Evolutionary conservation across 2,113 vertebrate genomes (phyloP).

Genomic region (Chaetodon auriga): DNA sequence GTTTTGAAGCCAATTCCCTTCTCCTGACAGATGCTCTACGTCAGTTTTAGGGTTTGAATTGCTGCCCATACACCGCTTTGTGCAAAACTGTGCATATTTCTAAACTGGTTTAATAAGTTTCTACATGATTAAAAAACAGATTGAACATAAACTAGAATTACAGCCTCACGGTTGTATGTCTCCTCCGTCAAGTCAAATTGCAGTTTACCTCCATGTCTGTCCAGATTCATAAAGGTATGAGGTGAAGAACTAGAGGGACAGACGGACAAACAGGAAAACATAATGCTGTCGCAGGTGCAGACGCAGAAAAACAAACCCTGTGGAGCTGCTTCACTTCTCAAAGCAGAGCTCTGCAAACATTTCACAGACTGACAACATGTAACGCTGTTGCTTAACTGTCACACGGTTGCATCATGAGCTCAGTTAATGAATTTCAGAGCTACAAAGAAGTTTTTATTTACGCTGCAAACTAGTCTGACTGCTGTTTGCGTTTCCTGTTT

Average conservation of each 20-base stretch:
- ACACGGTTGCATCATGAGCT: not conserved
- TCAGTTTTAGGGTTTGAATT: not conserved
- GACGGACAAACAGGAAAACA: no score
- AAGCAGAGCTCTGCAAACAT: not conserved
- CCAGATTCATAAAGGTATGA: no score
- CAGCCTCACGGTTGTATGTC: no score
- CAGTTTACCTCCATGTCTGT: no score
- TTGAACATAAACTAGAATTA: no score
- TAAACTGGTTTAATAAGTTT: slow-evolving; percentile 11
- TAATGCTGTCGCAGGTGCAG: no score
- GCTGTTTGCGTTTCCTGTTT: not conserved
- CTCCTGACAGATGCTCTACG: not conserved
- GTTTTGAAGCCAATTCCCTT: not conserved
- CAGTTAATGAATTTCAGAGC: slow-evolving; percentile 5
- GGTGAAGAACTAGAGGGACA: no score
- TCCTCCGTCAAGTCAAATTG: no score
- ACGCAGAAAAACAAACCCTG: not conserved
- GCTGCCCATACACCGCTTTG: not conserved
- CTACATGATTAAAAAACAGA: not conserved
- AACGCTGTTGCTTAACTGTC: not conserved
- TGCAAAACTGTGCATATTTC: not conserved
- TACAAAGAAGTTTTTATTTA: not conserved
- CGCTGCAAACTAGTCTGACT: not conserved
- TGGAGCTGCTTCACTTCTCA: slow-evolving; percentile 18
- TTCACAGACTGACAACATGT: slow-evolving; percentile 8